Conservation (phyloP, 2,888 invertebrate genomes). For the Vanessa cardui region DNA sequence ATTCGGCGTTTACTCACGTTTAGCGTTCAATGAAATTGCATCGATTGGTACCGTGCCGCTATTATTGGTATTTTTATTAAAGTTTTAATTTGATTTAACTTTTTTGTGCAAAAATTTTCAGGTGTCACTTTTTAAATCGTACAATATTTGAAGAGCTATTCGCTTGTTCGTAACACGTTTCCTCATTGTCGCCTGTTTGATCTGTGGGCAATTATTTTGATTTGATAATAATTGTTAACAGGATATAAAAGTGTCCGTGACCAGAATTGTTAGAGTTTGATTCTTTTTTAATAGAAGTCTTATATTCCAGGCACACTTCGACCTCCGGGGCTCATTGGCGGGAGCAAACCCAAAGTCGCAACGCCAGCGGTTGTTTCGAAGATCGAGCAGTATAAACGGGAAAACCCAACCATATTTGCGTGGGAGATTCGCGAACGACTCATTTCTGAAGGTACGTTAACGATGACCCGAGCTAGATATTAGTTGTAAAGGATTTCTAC, state of each 20-base stretch:
- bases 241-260: conserved; percentile 24
- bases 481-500: conserved; percentile 44
- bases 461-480: conserved; percentile 48
- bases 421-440: conserved; percentile 99
- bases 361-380: conserved; percentile 98
- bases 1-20: conserved; percentile 76
- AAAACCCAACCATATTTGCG: conserved; percentile 99
- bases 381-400: conserved; percentile 98
- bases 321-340: conserved; percentile 95
- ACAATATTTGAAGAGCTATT: conserved; percentile 13
- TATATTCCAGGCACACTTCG: conserved; percentile 89
- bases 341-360: conserved; percentile 98
- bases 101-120: conserved; percentile 53
- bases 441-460: conserved; percentile 94
- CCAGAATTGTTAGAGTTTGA: conserved; percentile 19
- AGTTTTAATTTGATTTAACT: conserved; percentile 66
- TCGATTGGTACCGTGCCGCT: conserved; percentile 73
- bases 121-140: conserved; percentile 51
- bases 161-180: conserved; percentile 15
- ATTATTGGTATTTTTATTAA: conserved; percentile 77
- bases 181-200: conserved; percentile 19
- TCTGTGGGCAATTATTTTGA: conserved; percentile 30
- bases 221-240: conserved; percentile 27
- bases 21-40: conserved; percentile 78
- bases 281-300: conserved; percentile 28